These are phyloP conservation scores for Danio aesculapii DNA, from an alignment of 2,797 vertebrate species.

Conservation along the genomic window DNA sequence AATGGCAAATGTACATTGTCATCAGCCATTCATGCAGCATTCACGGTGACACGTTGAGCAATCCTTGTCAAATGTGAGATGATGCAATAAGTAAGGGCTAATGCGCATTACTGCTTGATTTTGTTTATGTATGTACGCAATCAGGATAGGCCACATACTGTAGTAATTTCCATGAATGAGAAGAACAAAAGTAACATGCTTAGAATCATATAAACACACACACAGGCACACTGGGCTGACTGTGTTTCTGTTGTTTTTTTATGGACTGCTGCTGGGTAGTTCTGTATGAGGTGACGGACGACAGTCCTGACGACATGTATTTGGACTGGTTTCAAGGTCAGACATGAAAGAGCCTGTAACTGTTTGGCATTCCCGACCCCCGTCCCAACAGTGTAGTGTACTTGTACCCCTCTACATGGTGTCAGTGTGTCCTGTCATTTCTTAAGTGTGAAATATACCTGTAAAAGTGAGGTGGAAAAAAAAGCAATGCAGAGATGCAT, in stretches of 20 bases:
- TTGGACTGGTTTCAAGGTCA: slow-evolving; percentile 86
- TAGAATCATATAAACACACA: not conserved
- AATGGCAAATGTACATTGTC: no score
- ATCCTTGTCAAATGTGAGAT: no score
- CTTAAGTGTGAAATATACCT: not conserved
- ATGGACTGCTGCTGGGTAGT: slow-evolving; percentile 75
- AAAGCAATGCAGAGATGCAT: not conserved
- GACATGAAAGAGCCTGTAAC: slow-evolving; percentile 66
- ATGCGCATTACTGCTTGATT: no score
- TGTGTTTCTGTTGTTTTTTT: slow-evolving; percentile 70
- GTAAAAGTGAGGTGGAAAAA: not conserved
- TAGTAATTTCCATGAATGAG: no score
- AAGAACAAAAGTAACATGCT: not conserved
- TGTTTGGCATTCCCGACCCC: slow-evolving; percentile 46
- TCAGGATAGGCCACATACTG: no score
- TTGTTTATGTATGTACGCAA: no score
- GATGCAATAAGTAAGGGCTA: no score
- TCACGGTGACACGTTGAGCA: no score
- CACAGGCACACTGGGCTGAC: slow-evolving; percentile 40
- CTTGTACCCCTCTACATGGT: slow-evolving; percentile 26
- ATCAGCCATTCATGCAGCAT: no score
- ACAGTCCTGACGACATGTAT: slow-evolving; percentile 84
- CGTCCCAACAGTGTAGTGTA: slow-evolving; percentile 41
- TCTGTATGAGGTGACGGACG: slow-evolving; percentile 81
- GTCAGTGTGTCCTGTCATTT: slow-evolving; percentile 27